phyloP scores from a whole-genome alignment of 1,140 invertebrate species.

The Leptestheria dahalacensis region DNA sequence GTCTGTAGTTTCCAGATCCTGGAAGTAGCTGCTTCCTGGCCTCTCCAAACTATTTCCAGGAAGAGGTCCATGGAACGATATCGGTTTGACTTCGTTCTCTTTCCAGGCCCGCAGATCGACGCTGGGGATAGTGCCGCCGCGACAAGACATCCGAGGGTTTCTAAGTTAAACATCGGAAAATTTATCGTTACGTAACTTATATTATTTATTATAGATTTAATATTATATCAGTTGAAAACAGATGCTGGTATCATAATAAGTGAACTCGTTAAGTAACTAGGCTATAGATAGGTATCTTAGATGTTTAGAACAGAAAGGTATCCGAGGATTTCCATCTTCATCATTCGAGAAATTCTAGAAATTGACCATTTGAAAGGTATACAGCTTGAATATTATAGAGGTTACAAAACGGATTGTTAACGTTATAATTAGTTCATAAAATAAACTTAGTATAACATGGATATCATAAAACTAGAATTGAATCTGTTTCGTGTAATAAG shows the following conservation, averaged over 20 bases:
- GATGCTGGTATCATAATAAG: no score
- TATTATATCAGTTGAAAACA: no score
- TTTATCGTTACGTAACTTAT: neutral
- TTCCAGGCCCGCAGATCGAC: slow-evolving; percentile 14
- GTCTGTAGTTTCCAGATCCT: neutral
- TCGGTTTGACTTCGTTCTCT: slow-evolving; percentile 10
- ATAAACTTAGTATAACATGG: neutral
- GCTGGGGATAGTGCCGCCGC: slow-evolving; percentile 3
- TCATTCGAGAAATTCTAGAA: no score
- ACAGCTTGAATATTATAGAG: neutral
- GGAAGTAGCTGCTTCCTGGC: neutral
- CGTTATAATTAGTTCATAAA: neutral
- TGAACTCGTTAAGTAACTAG: no score
- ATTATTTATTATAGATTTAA: no score
- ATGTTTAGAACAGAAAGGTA: no score
- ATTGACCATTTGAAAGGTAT: neutral
- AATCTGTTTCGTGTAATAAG: no score
- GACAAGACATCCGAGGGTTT: slow-evolving; percentile 15
- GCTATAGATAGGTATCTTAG: no score
- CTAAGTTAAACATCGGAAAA: slow-evolving; percentile 1
- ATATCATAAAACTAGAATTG: neutral
- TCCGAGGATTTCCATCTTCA: no score
- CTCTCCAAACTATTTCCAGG: neutral
- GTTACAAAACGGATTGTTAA: neutral
- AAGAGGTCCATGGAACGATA: neutral